Evolutionary conservation across 2,888 invertebrate species (phyloP).

Genomic region (Rhodophaea formosa): DNA sequence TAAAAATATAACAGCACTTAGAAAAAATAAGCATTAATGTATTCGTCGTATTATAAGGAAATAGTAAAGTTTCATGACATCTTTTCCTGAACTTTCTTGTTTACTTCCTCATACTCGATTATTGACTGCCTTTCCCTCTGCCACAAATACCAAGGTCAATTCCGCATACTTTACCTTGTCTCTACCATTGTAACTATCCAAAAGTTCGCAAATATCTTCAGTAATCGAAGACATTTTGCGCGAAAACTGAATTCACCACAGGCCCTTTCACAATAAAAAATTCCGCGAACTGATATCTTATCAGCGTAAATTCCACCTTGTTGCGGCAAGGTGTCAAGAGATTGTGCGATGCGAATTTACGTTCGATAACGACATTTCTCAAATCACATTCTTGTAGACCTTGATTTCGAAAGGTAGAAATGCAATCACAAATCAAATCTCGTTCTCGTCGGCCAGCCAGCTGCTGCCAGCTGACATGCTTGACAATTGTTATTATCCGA

Average conservation of each 20-base stretch:
- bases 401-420: conserved; percentile 58
- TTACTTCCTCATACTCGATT: conserved; percentile 3
- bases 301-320: conserved; percentile 21
- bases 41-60: too few relatives aligned
- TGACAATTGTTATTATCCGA: background rate
- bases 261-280: conserved; percentile 15
- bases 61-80: too few relatives aligned
- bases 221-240: conserved; percentile 58
- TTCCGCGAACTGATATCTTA: conserved; percentile 30
- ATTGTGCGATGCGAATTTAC: conserved; percentile 40
- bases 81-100: background rate
- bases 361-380: conserved; percentile 62
- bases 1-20: too few relatives aligned
- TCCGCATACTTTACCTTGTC: conserved; percentile 86
- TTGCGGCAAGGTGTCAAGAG: conserved; percentile 36
- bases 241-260: conserved; percentile 2
- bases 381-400: conserved; percentile 43
- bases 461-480: conserved; percentile 8
- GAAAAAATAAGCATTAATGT: too few relatives aligned
- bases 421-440: conserved; percentile 23
- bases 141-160: conserved; percentile 49
- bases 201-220: conserved; percentile 84
- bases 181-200: conserved; percentile 91
- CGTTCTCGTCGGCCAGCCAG: conserved; percentile 36
- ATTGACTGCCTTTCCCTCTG: conserved; percentile 1